Evolutionary conservation across 2,888 invertebrate species (phyloP).

Genomic region (Trichopria drosophilae): DNA sequence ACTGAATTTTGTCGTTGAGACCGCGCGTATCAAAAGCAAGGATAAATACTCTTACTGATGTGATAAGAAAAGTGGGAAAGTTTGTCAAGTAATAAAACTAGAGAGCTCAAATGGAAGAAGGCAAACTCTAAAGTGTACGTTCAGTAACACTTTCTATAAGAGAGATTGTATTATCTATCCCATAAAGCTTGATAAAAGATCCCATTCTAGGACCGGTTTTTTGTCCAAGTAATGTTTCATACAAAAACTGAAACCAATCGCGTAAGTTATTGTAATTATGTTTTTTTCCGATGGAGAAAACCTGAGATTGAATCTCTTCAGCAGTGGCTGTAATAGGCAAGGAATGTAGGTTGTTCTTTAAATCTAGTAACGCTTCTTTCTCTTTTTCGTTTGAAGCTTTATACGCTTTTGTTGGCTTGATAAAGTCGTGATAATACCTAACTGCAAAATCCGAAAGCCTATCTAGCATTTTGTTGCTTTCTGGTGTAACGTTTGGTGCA

Average conservation of each 20-base stretch:
- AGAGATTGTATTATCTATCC: conserved; percentile 15
- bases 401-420: conserved; percentile 15
- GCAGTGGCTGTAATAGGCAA: conserved; percentile 6
- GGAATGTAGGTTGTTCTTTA: conserved; percentile 9
- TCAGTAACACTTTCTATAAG: conserved; percentile 19
- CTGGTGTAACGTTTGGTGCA: conserved; percentile 8
- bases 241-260: conserved; percentile 16
- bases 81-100: too few species aligned
- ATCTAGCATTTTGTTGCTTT: conserved; percentile 10
- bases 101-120: too few species aligned
- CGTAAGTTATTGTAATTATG: conserved; percentile 10
- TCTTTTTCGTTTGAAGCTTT: conserved; percentile 18
- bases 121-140: conserved; percentile 18
- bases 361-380: conserved; percentile 17
- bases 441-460: conserved; percentile 14
- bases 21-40: too few species aligned
- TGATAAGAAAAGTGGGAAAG: too few species aligned
- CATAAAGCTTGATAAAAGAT: conserved; percentile 17
- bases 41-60: too few species aligned
- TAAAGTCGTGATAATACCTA: conserved; percentile 20
- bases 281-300: conserved; percentile 15
- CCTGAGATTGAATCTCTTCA: conserved; percentile 17
- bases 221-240: conserved; percentile 18
- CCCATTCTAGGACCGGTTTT: conserved; percentile 20
- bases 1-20: too few species aligned